Evolutionary conservation across 1,140 invertebrate species (phyloP), one percentile per base, ranked within the genome.

Genomic region (Semibalanus balanoides): DNA sequence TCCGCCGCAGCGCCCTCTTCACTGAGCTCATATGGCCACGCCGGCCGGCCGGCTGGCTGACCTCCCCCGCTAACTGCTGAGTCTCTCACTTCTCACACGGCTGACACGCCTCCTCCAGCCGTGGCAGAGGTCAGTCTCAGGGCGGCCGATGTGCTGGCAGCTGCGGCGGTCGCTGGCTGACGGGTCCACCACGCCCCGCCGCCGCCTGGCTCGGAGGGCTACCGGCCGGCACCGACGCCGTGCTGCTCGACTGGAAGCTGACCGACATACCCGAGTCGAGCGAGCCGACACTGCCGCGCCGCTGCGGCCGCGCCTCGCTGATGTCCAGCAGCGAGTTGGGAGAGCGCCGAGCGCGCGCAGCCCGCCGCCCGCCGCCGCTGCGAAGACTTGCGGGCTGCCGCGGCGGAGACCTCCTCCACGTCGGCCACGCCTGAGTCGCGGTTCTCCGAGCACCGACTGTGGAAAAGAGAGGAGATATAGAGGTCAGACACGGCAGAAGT

Each of bases 261-360:
- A 93, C 91, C 76, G 92, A 94, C 93, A 96, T 95, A 80, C 95
- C 95, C 83, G 93, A 95, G 84, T 97, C 95, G 81, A 96, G 85
- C 3, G 93, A 95, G 35, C 94, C 94, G 78, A 95, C 93, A 82
- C 94, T 96, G 79, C 93, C 93, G 81, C 94, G 89, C 80, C 86
- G 75, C 78, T 79, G 83, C 92, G 92, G 74, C 81, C 92, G 91
- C 82, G 77, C 78, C 81, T 95, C 94, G 83, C 94, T 93, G 81
- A 97, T 94, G 83, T 98, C 95, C 79, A 96, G 88, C 40, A 97
- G 87, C 43, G 95, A 97, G 85, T 97, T 97, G 85, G 85, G 93
- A 95, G 40, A 97, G 88, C 73, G 94, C 92, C 76, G 91, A 92
- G 81, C 92, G 87, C 85, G 93, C 95, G 95, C 80, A 92, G 85